Conservation (phyloP, 2,797 vertebrate species). For the Protonibea diacanthus region DNA sequence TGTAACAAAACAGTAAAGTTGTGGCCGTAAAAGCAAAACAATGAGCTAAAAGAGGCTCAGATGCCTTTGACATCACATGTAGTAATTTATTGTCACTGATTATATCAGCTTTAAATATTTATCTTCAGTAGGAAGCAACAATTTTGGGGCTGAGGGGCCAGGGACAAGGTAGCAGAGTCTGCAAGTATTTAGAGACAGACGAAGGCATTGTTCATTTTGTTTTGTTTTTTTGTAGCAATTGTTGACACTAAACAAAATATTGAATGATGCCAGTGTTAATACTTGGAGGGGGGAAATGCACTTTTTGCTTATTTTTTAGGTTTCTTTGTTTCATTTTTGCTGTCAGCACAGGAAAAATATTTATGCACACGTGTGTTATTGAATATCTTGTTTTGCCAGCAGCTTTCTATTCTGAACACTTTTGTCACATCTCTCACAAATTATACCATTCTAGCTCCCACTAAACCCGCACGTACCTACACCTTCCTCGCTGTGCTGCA, state of each 20-base stretch:
- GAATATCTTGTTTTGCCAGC: slow-evolving; percentile 12
- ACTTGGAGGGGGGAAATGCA: neutral
- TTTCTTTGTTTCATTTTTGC: slow-evolving; percentile 11
- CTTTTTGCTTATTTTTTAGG: neutral
- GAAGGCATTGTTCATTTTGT: neutral
- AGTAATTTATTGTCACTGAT: neutral
- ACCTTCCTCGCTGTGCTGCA: slow-evolving; percentile 33
- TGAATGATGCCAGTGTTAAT: neutral
- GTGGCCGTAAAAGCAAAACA: slow-evolving; percentile 2
- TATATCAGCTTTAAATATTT: neutral
- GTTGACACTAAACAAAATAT: neutral
- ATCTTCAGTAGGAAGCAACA: neutral
- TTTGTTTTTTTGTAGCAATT: neutral
- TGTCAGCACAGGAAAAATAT: slow-evolving; percentile 13
- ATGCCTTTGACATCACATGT: neutral
- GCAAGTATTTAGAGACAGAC: neutral
- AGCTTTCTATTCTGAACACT: slow-evolving; percentile 39
- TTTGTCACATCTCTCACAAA: slow-evolving; percentile 28
- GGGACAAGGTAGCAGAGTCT: neutral
- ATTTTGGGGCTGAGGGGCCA: neutral
- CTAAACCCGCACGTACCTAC: slow-evolving; percentile 40
- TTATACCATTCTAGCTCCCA: slow-evolving; percentile 15
- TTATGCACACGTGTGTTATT: neutral
- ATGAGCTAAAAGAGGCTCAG: neutral
- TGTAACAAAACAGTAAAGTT: neutral